phyloP scores from a whole-genome alignment of 2,113 vertebrate species.

The Pristiophorus japonicus region DNA sequence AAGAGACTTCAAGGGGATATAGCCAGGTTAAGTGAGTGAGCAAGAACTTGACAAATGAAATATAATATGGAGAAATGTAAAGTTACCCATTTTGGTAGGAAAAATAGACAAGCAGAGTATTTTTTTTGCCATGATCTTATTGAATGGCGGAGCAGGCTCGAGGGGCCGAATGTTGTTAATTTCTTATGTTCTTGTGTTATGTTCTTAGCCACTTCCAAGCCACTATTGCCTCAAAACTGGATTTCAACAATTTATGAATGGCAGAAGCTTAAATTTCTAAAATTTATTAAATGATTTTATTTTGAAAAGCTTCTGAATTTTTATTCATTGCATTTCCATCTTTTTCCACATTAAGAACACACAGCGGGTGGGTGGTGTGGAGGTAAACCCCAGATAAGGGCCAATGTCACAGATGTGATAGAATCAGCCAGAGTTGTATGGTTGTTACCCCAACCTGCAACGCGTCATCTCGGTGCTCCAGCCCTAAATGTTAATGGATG shows the following conservation, averaged over 20 bases:
- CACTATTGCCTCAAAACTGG: neutral
- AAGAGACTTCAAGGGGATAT: no score
- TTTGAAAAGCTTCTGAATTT: neutral
- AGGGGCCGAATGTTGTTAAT: no score
- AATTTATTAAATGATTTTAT: neutral
- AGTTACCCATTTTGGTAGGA: no score
- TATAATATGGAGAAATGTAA: no score
- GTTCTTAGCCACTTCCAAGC: neutral
- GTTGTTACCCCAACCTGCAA: neutral
- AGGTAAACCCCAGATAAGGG: neutral
- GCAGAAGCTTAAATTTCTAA: neutral
- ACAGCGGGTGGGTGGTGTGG: neutral
- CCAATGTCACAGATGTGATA: no score
- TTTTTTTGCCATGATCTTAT: no score
- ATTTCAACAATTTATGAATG: neutral
- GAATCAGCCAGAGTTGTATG: neutral
- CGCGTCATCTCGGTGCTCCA: neutral
- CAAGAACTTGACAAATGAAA: no score
- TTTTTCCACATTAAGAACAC: neutral
- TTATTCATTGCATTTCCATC: neutral
- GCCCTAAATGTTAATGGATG: neutral
- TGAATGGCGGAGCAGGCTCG: no score
- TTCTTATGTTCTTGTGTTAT: no score
- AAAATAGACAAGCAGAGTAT: no score
- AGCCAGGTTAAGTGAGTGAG: no score